phyloP scores from a whole-genome alignment of 2,797 vertebrate species.

The Danio jaintianensis region DNA sequence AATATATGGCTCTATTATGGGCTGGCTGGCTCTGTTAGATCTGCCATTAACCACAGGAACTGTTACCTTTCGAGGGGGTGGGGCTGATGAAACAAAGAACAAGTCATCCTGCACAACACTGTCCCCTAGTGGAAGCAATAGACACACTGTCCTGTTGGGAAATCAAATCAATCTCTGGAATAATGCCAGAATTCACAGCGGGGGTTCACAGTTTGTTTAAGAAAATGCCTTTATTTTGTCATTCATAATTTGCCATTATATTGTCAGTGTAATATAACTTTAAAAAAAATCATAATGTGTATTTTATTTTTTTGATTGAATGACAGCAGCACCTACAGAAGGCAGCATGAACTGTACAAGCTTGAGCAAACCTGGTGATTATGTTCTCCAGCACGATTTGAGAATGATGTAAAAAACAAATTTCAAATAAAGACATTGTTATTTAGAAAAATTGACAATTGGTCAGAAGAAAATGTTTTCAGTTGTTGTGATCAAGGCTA shows the following conservation, averaged over 20 bases:
- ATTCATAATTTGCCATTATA: neutral
- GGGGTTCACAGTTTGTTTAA: conserved; percentile 3
- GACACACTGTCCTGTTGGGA: conserved; percentile 38
- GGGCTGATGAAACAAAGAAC: conserved; percentile 35
- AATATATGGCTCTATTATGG: conserved; percentile 24
- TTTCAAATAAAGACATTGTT: too few species aligned
- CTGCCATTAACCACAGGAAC: conserved; percentile 47
- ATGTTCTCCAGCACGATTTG: neutral
- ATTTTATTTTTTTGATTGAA: neutral
- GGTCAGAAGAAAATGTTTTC: too few species aligned
- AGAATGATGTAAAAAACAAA: neutral
- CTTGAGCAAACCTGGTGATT: neutral
- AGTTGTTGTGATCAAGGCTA: too few species aligned
- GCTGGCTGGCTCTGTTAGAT: conserved; percentile 5
- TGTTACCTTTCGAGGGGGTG: conserved; percentile 19
- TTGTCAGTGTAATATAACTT: neutral
- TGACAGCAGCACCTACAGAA: neutral
- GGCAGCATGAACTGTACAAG: neutral
- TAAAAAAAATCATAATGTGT: too few species aligned
- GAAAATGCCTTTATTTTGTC: neutral
- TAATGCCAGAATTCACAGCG: conserved; percentile 20
- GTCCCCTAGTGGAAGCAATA: conserved; percentile 71
- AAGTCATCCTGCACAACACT: conserved; percentile 71
- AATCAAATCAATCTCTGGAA: conserved; percentile 42
- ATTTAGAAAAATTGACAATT: too few species aligned